Evolutionary conservation across 2,113 vertebrate species (phyloP), one percentile per base, ranked within the genome.

Genomic region (Pithys albifrons): DNA sequence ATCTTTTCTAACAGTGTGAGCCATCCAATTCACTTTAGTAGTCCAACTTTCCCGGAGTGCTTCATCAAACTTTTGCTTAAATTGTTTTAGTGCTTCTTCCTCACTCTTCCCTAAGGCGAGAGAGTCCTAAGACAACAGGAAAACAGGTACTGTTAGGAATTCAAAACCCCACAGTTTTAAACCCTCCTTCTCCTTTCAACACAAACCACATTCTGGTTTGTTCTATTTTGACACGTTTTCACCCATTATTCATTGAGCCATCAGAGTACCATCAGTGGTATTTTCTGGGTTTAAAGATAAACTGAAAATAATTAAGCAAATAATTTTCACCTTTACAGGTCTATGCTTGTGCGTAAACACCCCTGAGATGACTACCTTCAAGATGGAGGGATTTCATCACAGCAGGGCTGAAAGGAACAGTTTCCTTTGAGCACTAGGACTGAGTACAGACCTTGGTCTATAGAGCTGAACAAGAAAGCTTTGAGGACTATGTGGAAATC

Each of bases 11-110:
- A 99, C 99, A n/a, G 99, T 99, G 97, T 99, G 99, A 35, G 99
- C 99, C 99, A 99, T 99, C 99, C 99, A 99, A 98, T 99, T 99
- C 93, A 99, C 99, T 98, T 99, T 99, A 94, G 99, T 99, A 80
- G 99, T 99, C 99, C 99, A 99, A 95, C 99, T 99, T 97, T 99
- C 99, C 96, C 99, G 97, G 87, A 99, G 98, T 4, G 99, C 99
- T 97, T 99, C 99, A 35, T 99, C 99, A 94, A 99, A 99, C 97
- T 99, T 99, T 91, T 99, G 99, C 46, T 99, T 98, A 95, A 99
- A 99, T 82, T 99, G 99, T 77, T 99, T 99, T 84, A 99, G 98
- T 24, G 99, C 99, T 57, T 99, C 99, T 3, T 99, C 99, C 35
- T 99, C 99, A 5, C 98, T 99, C 98, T 99, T 99, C 69, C 99